Evolutionary conservation across 2,797 vertebrate genomes (phyloP).

Genomic region (Sebastes hubbsi): DNA sequence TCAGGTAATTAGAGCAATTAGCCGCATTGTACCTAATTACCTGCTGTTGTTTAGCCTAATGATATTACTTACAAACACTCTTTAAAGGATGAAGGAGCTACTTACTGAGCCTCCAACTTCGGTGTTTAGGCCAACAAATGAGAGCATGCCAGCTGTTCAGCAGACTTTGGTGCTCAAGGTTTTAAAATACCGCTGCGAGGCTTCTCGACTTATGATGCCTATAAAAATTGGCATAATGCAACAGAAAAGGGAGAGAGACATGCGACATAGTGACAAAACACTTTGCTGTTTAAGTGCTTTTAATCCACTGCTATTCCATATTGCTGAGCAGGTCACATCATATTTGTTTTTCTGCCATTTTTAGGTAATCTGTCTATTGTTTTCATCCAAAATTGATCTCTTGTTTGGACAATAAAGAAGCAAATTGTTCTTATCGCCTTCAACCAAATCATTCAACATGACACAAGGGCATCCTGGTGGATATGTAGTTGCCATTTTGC

Average conservation of each 20-base stretch:
- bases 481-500: not conserved
- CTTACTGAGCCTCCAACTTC: conserved; percentile 54
- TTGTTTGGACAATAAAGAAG: not conserved
- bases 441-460: not conserved
- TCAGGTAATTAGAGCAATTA: conserved; percentile 76
- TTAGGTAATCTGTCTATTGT: conserved; percentile 23
- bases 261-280: not conserved
- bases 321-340: not conserved
- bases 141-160: conserved; percentile 66
- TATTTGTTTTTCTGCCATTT: not conserved
- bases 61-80: conserved; percentile 75
- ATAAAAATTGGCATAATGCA: conserved; percentile 15
- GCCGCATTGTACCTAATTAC: conserved; percentile 72
- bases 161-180: conserved; percentile 48
- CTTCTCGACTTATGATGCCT: conserved; percentile 31
- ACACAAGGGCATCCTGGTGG: not conserved
- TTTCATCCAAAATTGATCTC: conserved; percentile 34
- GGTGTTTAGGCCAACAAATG: conserved; percentile 52
- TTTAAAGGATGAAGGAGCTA: conserved; percentile 66
- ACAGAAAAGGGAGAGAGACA: not conserved
- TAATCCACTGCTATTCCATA: not conserved
- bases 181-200: conserved; percentile 30
- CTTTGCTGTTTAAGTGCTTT: not conserved
- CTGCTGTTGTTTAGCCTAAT: conserved; percentile 73
- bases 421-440: not conserved